Conservation (phyloP, 2,888 invertebrate species). For the Euzophera pinguis region DNA sequence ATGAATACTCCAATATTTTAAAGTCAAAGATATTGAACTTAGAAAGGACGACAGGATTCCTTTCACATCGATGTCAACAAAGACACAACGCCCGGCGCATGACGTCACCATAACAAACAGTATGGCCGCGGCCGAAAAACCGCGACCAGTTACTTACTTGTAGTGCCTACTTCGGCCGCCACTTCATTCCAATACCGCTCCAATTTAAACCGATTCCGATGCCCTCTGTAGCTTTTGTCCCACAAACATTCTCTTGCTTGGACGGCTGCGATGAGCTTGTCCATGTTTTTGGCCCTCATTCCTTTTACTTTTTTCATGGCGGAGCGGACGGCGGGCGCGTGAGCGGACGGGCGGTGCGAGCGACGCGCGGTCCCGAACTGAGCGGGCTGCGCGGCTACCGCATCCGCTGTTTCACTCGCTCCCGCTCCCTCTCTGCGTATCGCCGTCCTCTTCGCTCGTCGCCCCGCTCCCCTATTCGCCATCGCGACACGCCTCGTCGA, state of each 20-base stretch:
- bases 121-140: slow-evolving; percentile 17
- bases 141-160: slow-evolving; percentile 58
- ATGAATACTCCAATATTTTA: not conserved
- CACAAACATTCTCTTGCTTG: slow-evolving; percentile 71
- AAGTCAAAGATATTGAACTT: not conserved
- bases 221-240: slow-evolving; percentile 70
- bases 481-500: slow-evolving; percentile 39
- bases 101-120: slow-evolving; percentile 10
- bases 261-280: slow-evolving; percentile 70
- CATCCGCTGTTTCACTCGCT: slow-evolving; percentile 35
- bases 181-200: slow-evolving; percentile 76
- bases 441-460: slow-evolving; percentile 57
- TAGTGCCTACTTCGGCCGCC: slow-evolving; percentile 66
- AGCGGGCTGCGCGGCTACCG: slow-evolving; percentile 29
- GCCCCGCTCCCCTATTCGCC: slow-evolving; percentile 52
- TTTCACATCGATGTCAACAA: slow-evolving; percentile 9
- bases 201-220: slow-evolving; percentile 67
- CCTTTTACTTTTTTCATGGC: slow-evolving; percentile 59
- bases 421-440: slow-evolving; percentile 43
- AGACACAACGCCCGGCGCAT: slow-evolving; percentile 10
- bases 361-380: slow-evolving; percentile 54
- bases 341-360: slow-evolving; percentile 37
- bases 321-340: slow-evolving; percentile 58
- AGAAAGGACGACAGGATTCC: not conserved
- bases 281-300: slow-evolving; percentile 64